phyloP scores from a whole-genome alignment of 1,140 invertebrate genomes.

The Drosophila pandora region DNA sequence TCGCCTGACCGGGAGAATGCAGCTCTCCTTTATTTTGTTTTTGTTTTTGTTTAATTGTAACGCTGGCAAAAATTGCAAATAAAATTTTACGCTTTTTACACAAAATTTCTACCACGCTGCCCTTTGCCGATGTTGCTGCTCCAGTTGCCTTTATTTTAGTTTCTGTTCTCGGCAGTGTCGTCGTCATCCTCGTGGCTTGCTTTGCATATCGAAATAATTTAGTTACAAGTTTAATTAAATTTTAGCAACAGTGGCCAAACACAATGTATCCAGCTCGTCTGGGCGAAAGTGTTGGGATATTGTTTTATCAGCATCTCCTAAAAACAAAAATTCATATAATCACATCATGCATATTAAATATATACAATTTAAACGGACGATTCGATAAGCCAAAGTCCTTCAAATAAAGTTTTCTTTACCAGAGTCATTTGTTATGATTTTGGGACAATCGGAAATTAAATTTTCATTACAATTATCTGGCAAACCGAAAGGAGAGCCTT shows the following conservation, averaged over 20 bases:
- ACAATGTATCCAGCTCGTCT: constrained; percentile 12
- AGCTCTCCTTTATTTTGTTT: constrained; percentile 14
- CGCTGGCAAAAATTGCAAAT: constrained; percentile 43
- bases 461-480: constrained; percentile 50
- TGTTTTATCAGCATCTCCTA: constrained; percentile 18
- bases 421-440: constrained; percentile 1
- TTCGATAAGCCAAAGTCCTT: constrained; percentile 11
- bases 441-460: constrained; percentile 44
- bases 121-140: constrained; percentile 13
- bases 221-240: constrained; percentile 67
- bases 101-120: constrained; percentile 55
- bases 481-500: not conserved
- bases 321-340: constrained; percentile 10
- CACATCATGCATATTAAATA: constrained; percentile 6
- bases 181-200: constrained; percentile 20
- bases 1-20: not conserved
- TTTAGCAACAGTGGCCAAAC: constrained; percentile 29
- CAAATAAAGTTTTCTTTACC: constrained; percentile 9
- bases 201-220: constrained; percentile 62
- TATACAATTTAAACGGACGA: constrained; percentile 15
- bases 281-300: constrained; percentile 11
- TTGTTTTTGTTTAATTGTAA: constrained; percentile 11
- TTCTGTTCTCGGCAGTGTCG: constrained; percentile 24
- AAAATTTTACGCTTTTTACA: constrained; percentile 63
- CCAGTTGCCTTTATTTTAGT: constrained; percentile 25